Evolutionary conservation across 2,113 vertebrate genomes (phyloP).

Genomic region (Rynchops niger): DNA sequence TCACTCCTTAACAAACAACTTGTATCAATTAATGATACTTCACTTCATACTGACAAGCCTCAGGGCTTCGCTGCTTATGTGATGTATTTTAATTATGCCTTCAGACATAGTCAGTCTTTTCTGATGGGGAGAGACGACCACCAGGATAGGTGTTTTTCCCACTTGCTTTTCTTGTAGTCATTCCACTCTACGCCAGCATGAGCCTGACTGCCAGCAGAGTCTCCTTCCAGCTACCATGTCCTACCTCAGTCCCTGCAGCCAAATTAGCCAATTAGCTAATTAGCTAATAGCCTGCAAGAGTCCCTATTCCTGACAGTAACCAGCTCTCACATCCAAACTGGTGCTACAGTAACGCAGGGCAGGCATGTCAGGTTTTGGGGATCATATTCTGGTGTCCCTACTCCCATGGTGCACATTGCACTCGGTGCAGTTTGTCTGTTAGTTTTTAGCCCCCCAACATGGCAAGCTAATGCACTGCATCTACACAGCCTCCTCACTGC

Average conservation of each 20-base stretch:
- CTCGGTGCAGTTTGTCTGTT: not conserved
- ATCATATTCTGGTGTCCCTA: not conserved
- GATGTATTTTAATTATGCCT: not conserved
- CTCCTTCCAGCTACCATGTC: not conserved
- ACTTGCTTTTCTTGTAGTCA: not conserved
- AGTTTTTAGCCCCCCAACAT: not conserved
- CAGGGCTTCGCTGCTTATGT: not conserved
- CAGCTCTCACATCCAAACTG: not conserved
- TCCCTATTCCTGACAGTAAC: not conserved
- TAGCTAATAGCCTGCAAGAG: not conserved
- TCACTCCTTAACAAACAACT: not conserved
- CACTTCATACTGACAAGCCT: not conserved
- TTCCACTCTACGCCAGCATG: not conserved
- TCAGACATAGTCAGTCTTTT: not conserved
- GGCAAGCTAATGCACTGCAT: not conserved
- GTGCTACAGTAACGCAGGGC: not conserved
- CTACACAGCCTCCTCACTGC: not conserved
- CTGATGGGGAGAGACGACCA: not conserved
- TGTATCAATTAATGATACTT: constrained; percentile 3
- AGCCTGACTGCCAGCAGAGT: not conserved
- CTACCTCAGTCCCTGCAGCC: not conserved
- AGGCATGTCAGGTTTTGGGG: not conserved
- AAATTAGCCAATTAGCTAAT: not conserved
- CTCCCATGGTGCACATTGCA: accelerated
- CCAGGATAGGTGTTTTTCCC: not conserved